Evolutionary conservation across 2,113 vertebrate genomes (phyloP).

Genomic region (Kobus ellipsiprymnus): DNA sequence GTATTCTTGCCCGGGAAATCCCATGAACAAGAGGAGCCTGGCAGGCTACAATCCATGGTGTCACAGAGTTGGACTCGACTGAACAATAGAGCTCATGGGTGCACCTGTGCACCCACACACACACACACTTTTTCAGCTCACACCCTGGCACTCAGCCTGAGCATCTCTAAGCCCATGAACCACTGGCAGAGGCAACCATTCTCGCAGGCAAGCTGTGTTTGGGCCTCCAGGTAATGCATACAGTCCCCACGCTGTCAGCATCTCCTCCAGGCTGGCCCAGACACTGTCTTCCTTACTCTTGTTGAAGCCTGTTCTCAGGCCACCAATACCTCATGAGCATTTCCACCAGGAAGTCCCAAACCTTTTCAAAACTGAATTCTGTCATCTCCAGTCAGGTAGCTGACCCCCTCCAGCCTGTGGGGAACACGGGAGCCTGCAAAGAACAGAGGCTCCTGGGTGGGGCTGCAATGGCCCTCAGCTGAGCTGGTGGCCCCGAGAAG

Average conservation of each 20-base stretch:
- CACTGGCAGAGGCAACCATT: not conserved
- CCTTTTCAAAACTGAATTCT: not conserved
- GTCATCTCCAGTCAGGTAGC: not conserved
- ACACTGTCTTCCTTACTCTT: not conserved
- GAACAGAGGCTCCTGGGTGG: too few species aligned
- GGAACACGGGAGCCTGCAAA: not conserved
- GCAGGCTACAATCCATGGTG: not conserved
- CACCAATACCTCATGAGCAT: not conserved
- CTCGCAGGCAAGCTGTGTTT: too few species aligned
- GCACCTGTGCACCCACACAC: accelerated
- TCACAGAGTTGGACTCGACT: not conserved
- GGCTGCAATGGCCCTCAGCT: too few species aligned
- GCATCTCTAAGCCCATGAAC: not conserved
- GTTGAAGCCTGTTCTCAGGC: not conserved
- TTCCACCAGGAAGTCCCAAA: not conserved
- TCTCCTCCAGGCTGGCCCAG: not conserved
- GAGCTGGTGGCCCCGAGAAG: not conserved
- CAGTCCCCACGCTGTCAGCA: not conserved
- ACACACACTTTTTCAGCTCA: not conserved
- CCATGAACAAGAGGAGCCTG: not conserved
- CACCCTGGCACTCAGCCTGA: not conserved
- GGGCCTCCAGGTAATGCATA: not conserved
- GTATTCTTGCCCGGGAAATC: not conserved
- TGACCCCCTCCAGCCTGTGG: not conserved
- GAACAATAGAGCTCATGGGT: not conserved